Percentiles rank a stretch among this genome's conserved stretches.
Evolutionary conservation across 2,888 invertebrate species (phyloP).

Genomic region (Argynnis bischoffii): DNA sequence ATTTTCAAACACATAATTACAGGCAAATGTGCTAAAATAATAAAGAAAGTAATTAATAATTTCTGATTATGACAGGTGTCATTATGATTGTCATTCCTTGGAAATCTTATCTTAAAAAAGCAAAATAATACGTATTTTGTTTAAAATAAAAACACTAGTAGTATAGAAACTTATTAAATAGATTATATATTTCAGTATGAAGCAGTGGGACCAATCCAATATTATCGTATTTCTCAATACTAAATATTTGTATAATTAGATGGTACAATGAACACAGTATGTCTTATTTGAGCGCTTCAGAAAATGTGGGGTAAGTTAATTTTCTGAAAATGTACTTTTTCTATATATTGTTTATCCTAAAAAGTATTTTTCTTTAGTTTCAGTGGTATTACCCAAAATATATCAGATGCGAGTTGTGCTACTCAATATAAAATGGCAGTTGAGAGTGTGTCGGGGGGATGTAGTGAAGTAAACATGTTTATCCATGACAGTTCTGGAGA

Average conservation of each 20-base stretch:
- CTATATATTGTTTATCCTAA: conserved; percentile 5
- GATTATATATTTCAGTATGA: conserved; percentile 63
- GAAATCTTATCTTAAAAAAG: conserved; percentile 52
- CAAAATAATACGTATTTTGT: conserved; percentile 60
- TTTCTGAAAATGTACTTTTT: not conserved
- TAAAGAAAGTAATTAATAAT: conserved; percentile 45
- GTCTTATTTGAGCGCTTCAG: conserved; percentile 81
- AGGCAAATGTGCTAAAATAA: conserved; percentile 3
- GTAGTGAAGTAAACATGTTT: conserved; percentile 72
- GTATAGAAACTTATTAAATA: conserved; percentile 11
- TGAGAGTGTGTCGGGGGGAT: conserved; percentile 69
- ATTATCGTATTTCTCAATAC: conserved; percentile 55
- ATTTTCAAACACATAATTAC: not conserved
- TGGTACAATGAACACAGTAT: conserved; percentile 78
- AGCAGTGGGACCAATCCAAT: conserved; percentile 68
- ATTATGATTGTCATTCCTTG: conserved; percentile 60
- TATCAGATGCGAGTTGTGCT: conserved; percentile 78
- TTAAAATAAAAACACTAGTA: conserved; percentile 43
- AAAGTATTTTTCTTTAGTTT: conserved; percentile 54
- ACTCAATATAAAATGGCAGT: conserved; percentile 79
- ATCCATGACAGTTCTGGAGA: conserved; percentile 72
- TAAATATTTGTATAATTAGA: conserved; percentile 61
- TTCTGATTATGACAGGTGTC: conserved; percentile 69
- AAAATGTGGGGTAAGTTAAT: conserved; percentile 77
- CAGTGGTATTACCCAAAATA: conserved; percentile 78